Percentiles rank a stretch among this genome's conserved stretches.
Conservation (phyloP, 2,888 invertebrate genomes). For the Dendrolimus houi region DNA sequence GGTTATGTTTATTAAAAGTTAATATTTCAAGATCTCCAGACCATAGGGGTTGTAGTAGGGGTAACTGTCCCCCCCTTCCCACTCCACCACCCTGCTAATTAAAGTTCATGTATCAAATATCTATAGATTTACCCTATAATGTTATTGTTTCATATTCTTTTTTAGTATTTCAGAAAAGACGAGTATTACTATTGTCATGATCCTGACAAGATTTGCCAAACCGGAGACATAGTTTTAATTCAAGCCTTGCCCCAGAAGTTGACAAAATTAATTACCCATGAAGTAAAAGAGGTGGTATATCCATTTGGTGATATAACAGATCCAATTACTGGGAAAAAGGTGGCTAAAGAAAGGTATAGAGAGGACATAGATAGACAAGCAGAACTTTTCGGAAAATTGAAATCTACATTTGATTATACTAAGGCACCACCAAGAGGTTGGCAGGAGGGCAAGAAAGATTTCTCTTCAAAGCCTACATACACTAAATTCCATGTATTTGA, state of each 20-base stretch:
- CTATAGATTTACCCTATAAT: constrained; percentile 75
- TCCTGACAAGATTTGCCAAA: constrained; percentile 84
- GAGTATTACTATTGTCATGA: constrained; percentile 86
- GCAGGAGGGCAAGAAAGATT: constrained; percentile 89
- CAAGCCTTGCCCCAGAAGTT: constrained; percentile 83
- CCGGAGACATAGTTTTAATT: constrained; percentile 89
- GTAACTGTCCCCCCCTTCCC: too few species aligned
- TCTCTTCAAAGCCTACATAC: constrained; percentile 85
- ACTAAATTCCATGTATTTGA: constrained; percentile 88
- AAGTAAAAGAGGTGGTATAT: constrained; percentile 87
- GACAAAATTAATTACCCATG: constrained; percentile 86
- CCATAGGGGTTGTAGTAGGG: too few species aligned
- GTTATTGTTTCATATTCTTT: constrained; percentile 67
- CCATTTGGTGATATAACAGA: constrained; percentile 91
- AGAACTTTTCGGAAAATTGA: constrained; percentile 81
- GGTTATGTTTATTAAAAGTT: too few species aligned
- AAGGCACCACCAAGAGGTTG: constrained; percentile 88
- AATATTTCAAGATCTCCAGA: too few species aligned
- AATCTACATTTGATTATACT: constrained; percentile 83
- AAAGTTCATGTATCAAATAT: too few species aligned
- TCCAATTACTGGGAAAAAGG: constrained; percentile 88
- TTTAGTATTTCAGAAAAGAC: constrained; percentile 86
- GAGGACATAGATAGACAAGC: constrained; percentile 82
- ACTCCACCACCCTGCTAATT: too few species aligned
- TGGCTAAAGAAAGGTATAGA: constrained; percentile 83